Percentiles rank a stretch among this genome's conserved stretches.
These are phyloP conservation scores for Gymnodraco acuticeps DNA, from an alignment of 2,797 vertebrate genomes.

Conservation along the genomic window DNA sequence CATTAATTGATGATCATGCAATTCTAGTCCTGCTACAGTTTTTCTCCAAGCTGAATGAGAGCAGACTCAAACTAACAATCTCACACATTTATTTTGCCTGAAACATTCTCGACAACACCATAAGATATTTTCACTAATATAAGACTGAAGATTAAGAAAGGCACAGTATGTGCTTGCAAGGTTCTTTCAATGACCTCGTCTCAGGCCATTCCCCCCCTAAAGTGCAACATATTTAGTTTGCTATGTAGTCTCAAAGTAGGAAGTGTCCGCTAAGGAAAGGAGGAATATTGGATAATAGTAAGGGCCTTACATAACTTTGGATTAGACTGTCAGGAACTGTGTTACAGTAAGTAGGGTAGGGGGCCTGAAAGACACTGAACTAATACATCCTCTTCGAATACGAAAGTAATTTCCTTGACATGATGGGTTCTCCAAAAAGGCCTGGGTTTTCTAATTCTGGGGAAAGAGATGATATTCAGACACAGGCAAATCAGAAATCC, in stretches of 20 bases:
- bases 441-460: conserved; percentile 55
- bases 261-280: conserved; percentile 28
- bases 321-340: conserved; percentile 64
- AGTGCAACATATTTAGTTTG: conserved; percentile 53
- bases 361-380: conserved; percentile 67
- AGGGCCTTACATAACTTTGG: conserved; percentile 54
- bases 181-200: conserved; percentile 64
- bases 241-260: conserved; percentile 36
- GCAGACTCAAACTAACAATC: conserved; percentile 51
- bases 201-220: conserved; percentile 38
- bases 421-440: conserved; percentile 62
- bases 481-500: conserved; percentile 70
- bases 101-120: conserved; percentile 33
- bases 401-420: conserved; percentile 71
- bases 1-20: conserved; percentile 80
- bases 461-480: conserved; percentile 63
- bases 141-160: conserved; percentile 16
- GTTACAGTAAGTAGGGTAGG: conserved; percentile 47
- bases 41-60: conserved; percentile 50
- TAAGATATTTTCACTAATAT: conserved; percentile 23
- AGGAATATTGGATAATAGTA: conserved; percentile 41
- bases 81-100: conserved; percentile 29
- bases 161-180: background rate
- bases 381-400: conserved; percentile 60
- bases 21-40: conserved; percentile 50